A percentile compares a stretch with the other conserved stretches of the same genome.
phyloP scores from a whole-genome alignment of 1,140 invertebrate genomes.

The Drosophila rhopaloa region DNA sequence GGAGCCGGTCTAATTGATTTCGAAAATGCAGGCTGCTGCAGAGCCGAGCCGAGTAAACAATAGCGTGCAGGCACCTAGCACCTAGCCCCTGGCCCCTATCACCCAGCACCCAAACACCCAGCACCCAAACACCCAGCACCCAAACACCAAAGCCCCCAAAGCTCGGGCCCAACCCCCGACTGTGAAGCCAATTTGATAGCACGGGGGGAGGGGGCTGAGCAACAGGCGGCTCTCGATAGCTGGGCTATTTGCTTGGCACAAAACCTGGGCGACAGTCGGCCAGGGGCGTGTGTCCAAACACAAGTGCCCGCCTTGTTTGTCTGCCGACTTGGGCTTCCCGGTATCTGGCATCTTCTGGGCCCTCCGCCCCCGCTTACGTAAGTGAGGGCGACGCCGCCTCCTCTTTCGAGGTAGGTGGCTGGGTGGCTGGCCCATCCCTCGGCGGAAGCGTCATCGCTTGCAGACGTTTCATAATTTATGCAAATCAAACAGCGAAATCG shows the following conservation, averaged over 20 bases:
- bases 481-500: conserved; percentile 55
- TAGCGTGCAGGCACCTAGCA: conserved; percentile 36
- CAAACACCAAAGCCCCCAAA: background rate
- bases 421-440: conserved; percentile 50
- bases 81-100: conserved; percentile 6
- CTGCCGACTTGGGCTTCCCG: conserved; percentile 66
- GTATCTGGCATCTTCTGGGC: conserved; percentile 50
- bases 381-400: conserved; percentile 52
- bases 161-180: background rate
- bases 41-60: conserved; percentile 50
- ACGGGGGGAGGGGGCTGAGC: background rate
- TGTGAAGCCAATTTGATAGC: conserved; percentile 25
- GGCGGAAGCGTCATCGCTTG: conserved; percentile 44
- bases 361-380: conserved; percentile 40
- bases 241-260: conserved; percentile 60
- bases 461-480: conserved; percentile 69
- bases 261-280: conserved; percentile 40
- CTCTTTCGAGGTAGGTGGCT: conserved; percentile 2
- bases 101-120: conserved; percentile 3
- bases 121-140: conserved; percentile 12
- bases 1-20: conserved; percentile 69
- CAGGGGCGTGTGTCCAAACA: conserved; percentile 22
- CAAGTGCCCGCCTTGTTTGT: conserved; percentile 38
- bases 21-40: conserved; percentile 53
- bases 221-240: conserved; percentile 38